Conservation (phyloP, 2,888 invertebrate genomes). For the Didymodactylos carnosus region DNA sequence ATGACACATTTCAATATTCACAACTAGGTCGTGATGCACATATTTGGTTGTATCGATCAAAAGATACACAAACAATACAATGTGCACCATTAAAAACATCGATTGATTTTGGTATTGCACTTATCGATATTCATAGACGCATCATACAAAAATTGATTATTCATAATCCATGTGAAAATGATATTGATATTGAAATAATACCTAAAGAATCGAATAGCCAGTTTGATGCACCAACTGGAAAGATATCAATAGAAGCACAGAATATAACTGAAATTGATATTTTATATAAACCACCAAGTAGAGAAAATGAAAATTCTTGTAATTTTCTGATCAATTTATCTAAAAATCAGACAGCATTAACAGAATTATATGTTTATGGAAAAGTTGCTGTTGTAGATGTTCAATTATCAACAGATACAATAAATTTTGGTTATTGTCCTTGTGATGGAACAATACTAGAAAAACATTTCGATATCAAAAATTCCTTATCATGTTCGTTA, state of each 20-base stretch:
- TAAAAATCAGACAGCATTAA: too few species aligned
- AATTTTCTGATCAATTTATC: not conserved
- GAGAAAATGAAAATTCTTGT: not conserved
- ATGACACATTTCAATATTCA: not conserved
- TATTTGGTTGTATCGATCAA: not conserved
- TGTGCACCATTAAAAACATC: not conserved
- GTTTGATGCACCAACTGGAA: not conserved
- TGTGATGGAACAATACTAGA: not conserved
- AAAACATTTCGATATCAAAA: not conserved
- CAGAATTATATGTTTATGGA: not conserved
- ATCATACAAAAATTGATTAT: not conserved
- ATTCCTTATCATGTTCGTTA: not conserved
- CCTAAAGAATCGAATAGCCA: not conserved
- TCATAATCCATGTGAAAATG: not conserved
- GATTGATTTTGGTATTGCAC: not conserved
- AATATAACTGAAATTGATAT: not conserved
- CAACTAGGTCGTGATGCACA: not conserved
- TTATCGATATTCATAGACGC: not conserved
- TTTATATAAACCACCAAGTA: not conserved
- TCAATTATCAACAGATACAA: not conserved
- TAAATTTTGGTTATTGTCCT: not conserved
- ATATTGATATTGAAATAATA: too few species aligned
- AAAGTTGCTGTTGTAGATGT: not conserved
- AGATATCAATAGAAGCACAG: not conserved
- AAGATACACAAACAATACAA: not conserved